Conservation (phyloP, 2,113 vertebrate genomes). For the Corythoichthys haematopterus region DNA sequence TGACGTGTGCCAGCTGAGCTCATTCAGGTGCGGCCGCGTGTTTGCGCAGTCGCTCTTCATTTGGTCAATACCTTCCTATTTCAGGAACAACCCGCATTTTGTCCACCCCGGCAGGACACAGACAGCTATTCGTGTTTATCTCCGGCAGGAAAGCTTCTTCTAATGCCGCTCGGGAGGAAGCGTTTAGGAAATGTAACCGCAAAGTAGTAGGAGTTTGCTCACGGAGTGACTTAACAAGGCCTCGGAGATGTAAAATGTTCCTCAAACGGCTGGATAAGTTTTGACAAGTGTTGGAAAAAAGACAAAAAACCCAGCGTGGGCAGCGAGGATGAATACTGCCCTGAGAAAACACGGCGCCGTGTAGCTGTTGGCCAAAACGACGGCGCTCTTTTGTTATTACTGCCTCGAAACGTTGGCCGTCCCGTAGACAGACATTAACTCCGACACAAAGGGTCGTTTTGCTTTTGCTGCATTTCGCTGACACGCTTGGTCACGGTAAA, state of each 20-base stretch:
- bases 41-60: constrained; percentile 66
- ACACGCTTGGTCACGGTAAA: constrained; percentile 9
- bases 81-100: constrained; percentile 59
- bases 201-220: constrained; percentile 35
- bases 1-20: constrained; percentile 52
- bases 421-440: constrained; percentile 27
- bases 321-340: constrained; percentile 39
- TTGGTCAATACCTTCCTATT: constrained; percentile 64
- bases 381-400: constrained; percentile 55
- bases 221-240: constrained; percentile 45
- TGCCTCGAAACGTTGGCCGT: constrained; percentile 51
- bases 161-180: constrained; percentile 18
- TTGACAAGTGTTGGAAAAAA: constrained; percentile 45
- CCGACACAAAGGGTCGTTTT: constrained; percentile 20
- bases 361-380: constrained; percentile 54
- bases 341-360: constrained; percentile 47
- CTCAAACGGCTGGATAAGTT: constrained; percentile 46
- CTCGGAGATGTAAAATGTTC: constrained; percentile 53
- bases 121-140: constrained; percentile 40
- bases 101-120: constrained; percentile 33
- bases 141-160: constrained; percentile 38
- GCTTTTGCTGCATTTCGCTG: constrained; percentile 24
- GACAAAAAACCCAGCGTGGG: constrained; percentile 39
- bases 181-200: constrained; percentile 42
- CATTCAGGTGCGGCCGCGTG: constrained; percentile 62